Percentiles rank a stretch among this genome's conserved stretches.
phyloP scores from a whole-genome alignment of 2,113 vertebrate genomes.

The Gorsachius goisagi region DNA sequence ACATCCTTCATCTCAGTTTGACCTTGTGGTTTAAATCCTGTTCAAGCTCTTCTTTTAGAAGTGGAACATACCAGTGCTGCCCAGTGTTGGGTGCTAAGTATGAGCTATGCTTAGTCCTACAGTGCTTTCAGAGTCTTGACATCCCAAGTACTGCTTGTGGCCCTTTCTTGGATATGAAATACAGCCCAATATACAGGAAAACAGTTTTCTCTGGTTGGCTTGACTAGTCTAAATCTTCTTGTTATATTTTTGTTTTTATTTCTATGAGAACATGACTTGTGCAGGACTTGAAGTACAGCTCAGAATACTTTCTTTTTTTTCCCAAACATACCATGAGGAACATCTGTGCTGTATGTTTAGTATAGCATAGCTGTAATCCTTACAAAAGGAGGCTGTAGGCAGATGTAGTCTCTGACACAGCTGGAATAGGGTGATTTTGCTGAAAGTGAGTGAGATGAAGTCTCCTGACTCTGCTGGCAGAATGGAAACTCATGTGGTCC shows the following conservation, averaged over 20 bases:
- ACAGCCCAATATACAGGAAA: background rate
- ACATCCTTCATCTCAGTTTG: background rate
- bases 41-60: background rate
- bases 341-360: background rate
- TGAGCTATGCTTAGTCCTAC: background rate
- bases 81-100: background rate
- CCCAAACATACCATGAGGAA: background rate
- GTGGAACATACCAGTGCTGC: background rate
- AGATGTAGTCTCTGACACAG: background rate
- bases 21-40: background rate
- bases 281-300: background rate
- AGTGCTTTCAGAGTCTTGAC: background rate
- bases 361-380: background rate
- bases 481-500: background rate
- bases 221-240: background rate
- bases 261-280: background rate
- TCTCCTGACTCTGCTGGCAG: background rate
- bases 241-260: background rate
- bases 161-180: background rate
- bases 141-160: background rate
- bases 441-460: background rate
- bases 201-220: background rate
- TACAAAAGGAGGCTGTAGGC: background rate
- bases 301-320: background rate
- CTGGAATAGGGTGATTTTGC: background rate